Evolutionary conservation across 2,888 invertebrate genomes (phyloP), one percentile per base, ranked within the genome.

Genomic region (Allygus modestus): DNA sequence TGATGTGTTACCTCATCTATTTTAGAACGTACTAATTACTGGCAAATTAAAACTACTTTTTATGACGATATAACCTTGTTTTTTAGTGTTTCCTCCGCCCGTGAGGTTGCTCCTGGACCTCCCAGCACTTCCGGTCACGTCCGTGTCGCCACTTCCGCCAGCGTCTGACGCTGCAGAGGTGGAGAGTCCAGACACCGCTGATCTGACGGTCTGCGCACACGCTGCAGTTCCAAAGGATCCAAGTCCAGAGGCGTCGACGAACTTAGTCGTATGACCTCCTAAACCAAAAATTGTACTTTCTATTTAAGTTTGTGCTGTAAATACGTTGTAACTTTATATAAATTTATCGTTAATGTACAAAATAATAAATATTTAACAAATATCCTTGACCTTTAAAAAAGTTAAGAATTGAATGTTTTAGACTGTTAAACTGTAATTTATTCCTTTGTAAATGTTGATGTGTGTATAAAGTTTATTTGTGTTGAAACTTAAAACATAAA

Each of bases 1-100:
- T n/a, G n/a, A n/a, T n/a, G n/a, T n/a, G n/a, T n/a, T n/a, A n/a
- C n/a, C n/a, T n/a, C n/a, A n/a, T n/a, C n/a, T n/a, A n/a, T n/a
- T n/a, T n/a, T n/a, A n/a, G n/a, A n/a, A n/a, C n/a, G n/a, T n/a
- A n/a, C n/a, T n/a, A n/a, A n/a, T n/a, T n/a, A n/a, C n/a, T n/a
- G n/a, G n/a, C n/a, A n/a, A n/a, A n/a, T n/a, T n/a, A n/a, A n/a
- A n/a, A n/a, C n/a, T n/a, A n/a, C n/a, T n/a, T n/a, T n/a, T n/a
- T n/a, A n/a, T n/a, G n/a, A n/a, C n/a, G n/a, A n/a, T n/a, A n/a
- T n/a, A n/a, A n/a, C n/a, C n/a, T 37, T 37, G 5, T 4, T 46
- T 51, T 79, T 2, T 58, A 79, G 79, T 79, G 58, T 79, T 79
- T 15, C 79, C 79, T 0, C 79, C 79, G 0, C 79, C 79, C 9